Evolutionary conservation across 2,888 invertebrate genomes (phyloP).

Genomic region (Ochlodes sylvanus): DNA sequence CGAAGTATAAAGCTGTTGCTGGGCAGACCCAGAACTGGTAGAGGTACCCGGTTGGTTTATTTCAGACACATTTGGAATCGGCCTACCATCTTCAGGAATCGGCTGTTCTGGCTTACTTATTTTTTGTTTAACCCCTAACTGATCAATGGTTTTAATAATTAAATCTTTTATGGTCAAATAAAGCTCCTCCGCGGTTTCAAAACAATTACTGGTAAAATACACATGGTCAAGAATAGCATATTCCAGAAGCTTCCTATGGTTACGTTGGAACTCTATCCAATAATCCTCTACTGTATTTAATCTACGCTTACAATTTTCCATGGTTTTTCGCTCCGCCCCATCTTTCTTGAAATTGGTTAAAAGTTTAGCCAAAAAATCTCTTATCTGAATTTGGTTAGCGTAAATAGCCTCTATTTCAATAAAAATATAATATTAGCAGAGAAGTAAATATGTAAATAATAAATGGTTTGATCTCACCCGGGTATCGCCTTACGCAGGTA

Average conservation of each 20-base stretch:
- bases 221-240: no score
- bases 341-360: conserved; percentile 20
- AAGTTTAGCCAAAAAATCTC: no score
- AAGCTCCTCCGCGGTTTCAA: no score
- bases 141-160: not conserved
- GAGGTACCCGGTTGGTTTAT: not conserved
- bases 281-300: no score
- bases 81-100: no score
- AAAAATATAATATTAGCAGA: not conserved
- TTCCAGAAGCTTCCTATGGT: no score
- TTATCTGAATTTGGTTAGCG: no score
- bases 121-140: not conserved
- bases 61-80: not conserved
- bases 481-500: no score
- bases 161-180: conserved; percentile 17
- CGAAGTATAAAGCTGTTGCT: no score
- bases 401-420: conserved; percentile 11
- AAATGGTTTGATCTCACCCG: conserved; percentile 15
- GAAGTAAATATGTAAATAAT: not conserved
- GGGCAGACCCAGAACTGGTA: not conserved
- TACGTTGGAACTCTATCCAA: no score
- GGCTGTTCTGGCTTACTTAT: no score
- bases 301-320: conserved; percentile 8
- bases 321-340: not conserved
- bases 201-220: no score